A percentile compares a stretch with the other conserved stretches of the same genome.
phyloP scores from a whole-genome alignment of 2,797 vertebrate genomes.

The Halcyon smyrnensis region DNA sequence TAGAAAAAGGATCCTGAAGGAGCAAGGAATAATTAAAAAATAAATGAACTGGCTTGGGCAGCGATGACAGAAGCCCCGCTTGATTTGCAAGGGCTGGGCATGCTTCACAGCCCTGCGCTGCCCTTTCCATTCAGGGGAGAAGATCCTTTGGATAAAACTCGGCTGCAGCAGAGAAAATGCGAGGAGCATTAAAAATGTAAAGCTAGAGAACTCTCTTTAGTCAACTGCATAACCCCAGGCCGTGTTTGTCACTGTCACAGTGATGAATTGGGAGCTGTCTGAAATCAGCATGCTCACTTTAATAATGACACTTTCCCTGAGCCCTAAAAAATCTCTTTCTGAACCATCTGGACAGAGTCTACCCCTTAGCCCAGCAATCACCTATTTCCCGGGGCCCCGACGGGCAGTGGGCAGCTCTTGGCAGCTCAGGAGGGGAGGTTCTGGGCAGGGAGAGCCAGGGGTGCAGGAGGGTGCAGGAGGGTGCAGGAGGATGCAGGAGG shows the following conservation, averaged over 20 bases:
- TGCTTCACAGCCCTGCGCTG: constrained; percentile 30
- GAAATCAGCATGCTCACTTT: constrained; percentile 36
- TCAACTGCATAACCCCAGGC: constrained; percentile 51
- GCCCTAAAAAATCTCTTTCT: constrained; percentile 24
- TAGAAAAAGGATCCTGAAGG: constrained; percentile 44
- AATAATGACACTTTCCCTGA: constrained; percentile 19
- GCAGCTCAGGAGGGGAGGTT: neutral
- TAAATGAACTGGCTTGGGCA: constrained; percentile 32
- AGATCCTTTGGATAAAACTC: constrained; percentile 48
- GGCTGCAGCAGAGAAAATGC: constrained; percentile 23
- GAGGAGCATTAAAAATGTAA: constrained; percentile 70
- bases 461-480: neutral
- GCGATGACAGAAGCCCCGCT: constrained; percentile 24
- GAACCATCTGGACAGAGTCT: constrained; percentile 50
- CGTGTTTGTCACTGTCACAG: constrained; percentile 28
- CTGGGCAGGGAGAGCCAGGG: neutral
- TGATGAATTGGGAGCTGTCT: constrained; percentile 48
- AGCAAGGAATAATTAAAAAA: constrained; percentile 64
- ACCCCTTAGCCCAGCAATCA: constrained; percentile 1
- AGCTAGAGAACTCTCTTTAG: constrained; percentile 70
- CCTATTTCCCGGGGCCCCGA: neutral
- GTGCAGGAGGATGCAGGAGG: neutral
- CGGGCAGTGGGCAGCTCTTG: neutral
- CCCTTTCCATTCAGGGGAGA: constrained; percentile 55
- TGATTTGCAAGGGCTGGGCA: constrained; percentile 64